phyloP scores from a whole-genome alignment of 2,797 vertebrate genomes.

The Carapus acus region DNA sequence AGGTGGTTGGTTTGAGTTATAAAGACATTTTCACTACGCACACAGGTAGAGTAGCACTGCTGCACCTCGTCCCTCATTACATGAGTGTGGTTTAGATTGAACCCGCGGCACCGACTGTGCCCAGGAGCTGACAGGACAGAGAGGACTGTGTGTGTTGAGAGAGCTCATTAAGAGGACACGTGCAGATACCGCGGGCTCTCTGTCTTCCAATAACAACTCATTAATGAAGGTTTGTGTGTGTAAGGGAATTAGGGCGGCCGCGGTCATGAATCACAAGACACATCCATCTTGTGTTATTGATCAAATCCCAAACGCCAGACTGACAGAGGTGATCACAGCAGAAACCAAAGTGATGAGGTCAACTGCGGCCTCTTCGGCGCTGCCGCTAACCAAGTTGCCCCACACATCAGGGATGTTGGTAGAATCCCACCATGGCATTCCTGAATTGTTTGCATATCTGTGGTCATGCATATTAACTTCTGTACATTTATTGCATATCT shows the following conservation, averaged over 20 bases:
- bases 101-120: slow-evolving; percentile 24
- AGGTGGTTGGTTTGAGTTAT: slow-evolving; percentile 25
- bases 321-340: slow-evolving; percentile 61
- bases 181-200: slow-evolving; percentile 71
- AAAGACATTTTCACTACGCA: slow-evolving; percentile 35
- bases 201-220: slow-evolving; percentile 76
- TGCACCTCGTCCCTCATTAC: slow-evolving; percentile 25
- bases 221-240: slow-evolving; percentile 77
- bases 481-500: no score
- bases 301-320: slow-evolving; percentile 63
- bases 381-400: slow-evolving; percentile 20
- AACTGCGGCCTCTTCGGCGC: slow-evolving; percentile 37
- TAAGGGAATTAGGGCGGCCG: slow-evolving; percentile 69
- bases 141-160: slow-evolving; percentile 49
- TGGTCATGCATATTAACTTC: no score
- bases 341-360: slow-evolving; percentile 34
- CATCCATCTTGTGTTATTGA: slow-evolving; percentile 69
- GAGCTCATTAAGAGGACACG: slow-evolving; percentile 71
- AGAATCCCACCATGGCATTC: slow-evolving; percentile 17
- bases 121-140: slow-evolving; percentile 56
- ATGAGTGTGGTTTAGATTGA: slow-evolving; percentile 19
- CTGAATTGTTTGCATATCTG: no score
- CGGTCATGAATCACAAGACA: slow-evolving; percentile 72
- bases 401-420: slow-evolving; percentile 6
- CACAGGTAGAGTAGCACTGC: slow-evolving; percentile 43